Base-by-base conservation (phyloP, 2,888 invertebrate species). In the Ctenicera cuprea region DNA sequence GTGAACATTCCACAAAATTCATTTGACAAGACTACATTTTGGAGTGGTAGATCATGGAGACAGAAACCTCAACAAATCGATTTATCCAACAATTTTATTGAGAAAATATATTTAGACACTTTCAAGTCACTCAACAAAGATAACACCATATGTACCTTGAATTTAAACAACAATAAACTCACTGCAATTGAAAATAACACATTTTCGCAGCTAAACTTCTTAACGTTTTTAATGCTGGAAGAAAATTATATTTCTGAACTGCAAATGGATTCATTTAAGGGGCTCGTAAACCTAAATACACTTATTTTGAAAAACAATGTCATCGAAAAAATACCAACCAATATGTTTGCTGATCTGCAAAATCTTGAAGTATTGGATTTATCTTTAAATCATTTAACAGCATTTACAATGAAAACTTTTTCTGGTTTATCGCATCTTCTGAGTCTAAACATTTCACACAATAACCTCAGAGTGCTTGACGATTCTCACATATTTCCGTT, bases 381-480 rank as follows among this genome's bases (percentile, higher is more conserved):
- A 14, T 54, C 67, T 16, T 0, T 18, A 7, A 75, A 75, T 45
- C 11, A 37, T 0, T 20, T 75, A 38, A 64, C 48, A 1, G 43
- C 30, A 1, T 59, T 75, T 26, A 7, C 62, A 1, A 7, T 22
- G 22, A 48, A 61, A 14, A 45, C 57, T 3, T 75, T 75, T 57
- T 50, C 72, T 8, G 75, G 75, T 8, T 64, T 75, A 20, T 20
- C 38, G 1, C n/a, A 57, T 9, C 41, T 75, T 3, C 14, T 26
- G 3, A 54, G 61, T 37, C 30, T 75, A 11, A 69, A 75, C 12
- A 38, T 75, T 11, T 68, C 75, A 11, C 45, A 68, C 16, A 75
- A 75, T 37, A 62, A 63, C 41, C 62, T 75, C 1, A 41, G 16
- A 48, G 16, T 30, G 11, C 37, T 75, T 0, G 65, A 67, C 16